These are phyloP conservation scores for Crotalus horridus DNA, from an alignment of 2,113 vertebrate genomes.

Conservation along the genomic window DNA sequence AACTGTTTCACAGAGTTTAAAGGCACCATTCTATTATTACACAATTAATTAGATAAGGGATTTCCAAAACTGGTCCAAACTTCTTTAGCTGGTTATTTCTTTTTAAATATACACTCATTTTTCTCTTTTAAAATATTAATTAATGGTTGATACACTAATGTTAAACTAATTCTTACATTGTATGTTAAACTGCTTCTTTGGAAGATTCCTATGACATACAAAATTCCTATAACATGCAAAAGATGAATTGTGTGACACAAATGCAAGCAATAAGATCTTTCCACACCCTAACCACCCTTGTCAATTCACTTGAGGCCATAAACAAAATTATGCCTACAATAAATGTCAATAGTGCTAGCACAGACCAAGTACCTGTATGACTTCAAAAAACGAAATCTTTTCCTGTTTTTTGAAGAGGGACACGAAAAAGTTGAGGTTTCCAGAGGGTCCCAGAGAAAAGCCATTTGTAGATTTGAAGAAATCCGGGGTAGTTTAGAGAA, in stretches of 20 bases:
- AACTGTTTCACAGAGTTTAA: background rate
- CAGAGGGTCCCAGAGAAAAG: constrained; percentile 70
- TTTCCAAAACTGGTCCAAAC: background rate
- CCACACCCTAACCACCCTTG: background rate
- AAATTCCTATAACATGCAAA: background rate
- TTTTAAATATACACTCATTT: background rate
- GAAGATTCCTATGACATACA: background rate
- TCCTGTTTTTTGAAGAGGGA: constrained; percentile 67
- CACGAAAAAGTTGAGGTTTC: constrained; percentile 54
- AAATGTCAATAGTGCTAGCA: constrained; percentile 5
- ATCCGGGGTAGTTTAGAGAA: constrained; percentile 30
- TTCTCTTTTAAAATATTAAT: constrained; percentile 9
- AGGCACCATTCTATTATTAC: background rate
- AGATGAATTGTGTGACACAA: background rate
- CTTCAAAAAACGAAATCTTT: constrained; percentile 76
- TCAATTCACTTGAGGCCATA: background rate
- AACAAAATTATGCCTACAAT: constrained; percentile 9
- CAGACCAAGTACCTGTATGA: constrained; percentile 80
- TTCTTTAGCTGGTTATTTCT: background rate
- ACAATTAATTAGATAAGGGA: background rate
- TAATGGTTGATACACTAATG: background rate
- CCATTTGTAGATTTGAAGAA: constrained; percentile 63
- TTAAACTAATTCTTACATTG: background rate
- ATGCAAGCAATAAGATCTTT: background rate
- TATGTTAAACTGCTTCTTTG: background rate